Evolutionary conservation across 2,888 invertebrate species (phyloP), one percentile per base, ranked within the genome.

Genomic region (Euzophera pinguis): DNA sequence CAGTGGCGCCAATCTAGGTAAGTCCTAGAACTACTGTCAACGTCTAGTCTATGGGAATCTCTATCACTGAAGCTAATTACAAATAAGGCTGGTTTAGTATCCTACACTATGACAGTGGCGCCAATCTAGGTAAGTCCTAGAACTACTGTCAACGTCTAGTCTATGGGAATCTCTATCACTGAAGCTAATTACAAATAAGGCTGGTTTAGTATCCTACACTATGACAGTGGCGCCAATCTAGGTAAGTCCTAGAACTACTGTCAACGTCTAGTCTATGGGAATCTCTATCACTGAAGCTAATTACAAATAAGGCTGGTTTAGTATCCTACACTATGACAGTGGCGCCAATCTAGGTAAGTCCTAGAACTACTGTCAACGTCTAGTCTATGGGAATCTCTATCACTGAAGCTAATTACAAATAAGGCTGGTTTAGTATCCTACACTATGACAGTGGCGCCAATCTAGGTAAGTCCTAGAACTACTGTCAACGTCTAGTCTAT

Each of bases 261-360:
- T n/a, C n/a, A n/a, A n/a, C n/a, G n/a, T n/a, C 90, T 22, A 92
- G 78, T 16, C 91, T 73, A 67, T 93, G 92, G 52, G 86, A 81
- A 55, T 92, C 91, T 0, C 92, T 92, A 72, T 93, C 92, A 57
- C 91, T 92, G 71, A 91, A 92, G 65, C 76, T 71, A 10, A 92
- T 69, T 53, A 87, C 69, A 53, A 93, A 73, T 1, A 90, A 80
- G 13, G 91, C 87, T 13, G 86, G 84, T 58, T 91, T 91, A 5
- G 76, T 61, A 50, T 71, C 78, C 5, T 89, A 73, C 1, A 91
- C 81, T 22, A 76, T 61, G 1, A 93, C 75, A 27, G 80, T 71
- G 4, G 93, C 93, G 8, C 91, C 91, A 80, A n/a, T 94, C 94
- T 39, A 94, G 78, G 81, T 94, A 94, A 76, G 93, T 93, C 69